Evolutionary conservation across 1,140 invertebrate species (phyloP), one percentile per base, ranked within the genome.

Genomic region (Zaprionus africanus): DNA sequence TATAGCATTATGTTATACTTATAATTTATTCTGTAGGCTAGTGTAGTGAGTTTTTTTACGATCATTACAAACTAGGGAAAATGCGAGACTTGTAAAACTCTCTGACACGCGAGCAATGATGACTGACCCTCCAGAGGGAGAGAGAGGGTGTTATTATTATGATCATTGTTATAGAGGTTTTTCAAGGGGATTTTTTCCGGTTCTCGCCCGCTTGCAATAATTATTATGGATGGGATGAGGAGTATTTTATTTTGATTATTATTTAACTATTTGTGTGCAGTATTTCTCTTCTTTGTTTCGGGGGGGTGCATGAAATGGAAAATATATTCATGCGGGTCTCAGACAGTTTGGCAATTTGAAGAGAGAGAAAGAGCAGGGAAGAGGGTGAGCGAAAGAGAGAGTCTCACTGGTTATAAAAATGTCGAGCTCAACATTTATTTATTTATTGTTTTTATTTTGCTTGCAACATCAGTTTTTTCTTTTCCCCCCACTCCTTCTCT

Each of bases 381-480:
- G 17, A 12, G 24, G 28, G 22, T 26, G 36, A 56, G 12, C 15
- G 5, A 12, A 24, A 4, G 0, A 53, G 34, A 9, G 17, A 28
- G 17, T 34, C 31, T 34, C 7, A 46, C 5, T 15, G 49, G 12
- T 1, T 11, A 15, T 24, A 15, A 54, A 53, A 43, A 49, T 6
- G 51, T 46, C 24, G 43, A 68, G 36, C 38, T 51, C 57, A 74
- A 54, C 26, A 67, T 61, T 60, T 61, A 26, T 59, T 58, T 67
- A 43, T 69, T 49, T 68, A 41, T 68, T 69, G 38, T 74, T 70
- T 63, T 53, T 51, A 41, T 75, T 68, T 63, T 57, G 72, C 72
- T 75, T 75, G 72, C 72, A 75, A 75, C 72, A 75, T 75, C 66
- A 68, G 1, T 68, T 69, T 75, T 73, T 68, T 69, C 70, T 73